Conservation (phyloP, 2,797 vertebrate species). For the Rhadinocentrus ornatus region DNA sequence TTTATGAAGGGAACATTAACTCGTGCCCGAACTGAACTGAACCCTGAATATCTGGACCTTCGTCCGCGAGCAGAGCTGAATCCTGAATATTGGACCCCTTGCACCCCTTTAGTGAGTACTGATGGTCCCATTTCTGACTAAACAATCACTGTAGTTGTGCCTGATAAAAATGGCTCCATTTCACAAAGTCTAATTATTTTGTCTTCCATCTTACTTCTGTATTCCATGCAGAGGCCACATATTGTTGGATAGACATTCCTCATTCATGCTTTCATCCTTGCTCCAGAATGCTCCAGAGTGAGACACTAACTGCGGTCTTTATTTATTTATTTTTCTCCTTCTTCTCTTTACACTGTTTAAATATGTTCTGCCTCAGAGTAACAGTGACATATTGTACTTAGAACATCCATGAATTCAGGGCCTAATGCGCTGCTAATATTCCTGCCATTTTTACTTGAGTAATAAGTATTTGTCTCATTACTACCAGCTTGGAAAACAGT, state of each 20-base stretch:
- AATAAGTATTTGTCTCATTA: conserved; percentile 81
- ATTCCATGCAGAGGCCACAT: conserved; percentile 25
- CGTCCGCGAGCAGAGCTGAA: conserved; percentile 86
- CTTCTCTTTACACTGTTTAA: conserved; percentile 39
- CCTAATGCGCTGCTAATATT: conserved; percentile 73
- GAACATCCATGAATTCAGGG: conserved; percentile 72
- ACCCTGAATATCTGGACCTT: conserved; percentile 88
- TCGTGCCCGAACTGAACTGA: conserved; percentile 87
- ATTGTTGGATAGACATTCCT: conserved; percentile 42
- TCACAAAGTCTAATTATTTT: conserved; percentile 35
- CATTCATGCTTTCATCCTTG: conserved; percentile 41
- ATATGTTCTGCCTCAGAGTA: conserved; percentile 53
- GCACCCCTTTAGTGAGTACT: conserved; percentile 88
- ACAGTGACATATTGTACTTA: conserved; percentile 69
- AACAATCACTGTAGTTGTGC: conserved; percentile 56
- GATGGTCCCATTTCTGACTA: conserved; percentile 53
- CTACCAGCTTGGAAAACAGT: conserved; percentile 72
- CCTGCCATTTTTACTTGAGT: conserved; percentile 77
- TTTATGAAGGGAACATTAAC: conserved; percentile 85
- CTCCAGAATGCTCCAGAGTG: conserved; percentile 26
- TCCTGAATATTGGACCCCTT: conserved; percentile 88
- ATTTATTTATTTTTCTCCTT: conserved; percentile 14
- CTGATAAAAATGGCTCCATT: conserved; percentile 44
- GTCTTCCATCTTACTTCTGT: conserved; percentile 23
- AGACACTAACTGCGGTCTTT: conserved; percentile 23